Evolutionary conservation across 2,113 vertebrate species (phyloP).

Genomic region (Leucoraja erinaceus): DNA sequence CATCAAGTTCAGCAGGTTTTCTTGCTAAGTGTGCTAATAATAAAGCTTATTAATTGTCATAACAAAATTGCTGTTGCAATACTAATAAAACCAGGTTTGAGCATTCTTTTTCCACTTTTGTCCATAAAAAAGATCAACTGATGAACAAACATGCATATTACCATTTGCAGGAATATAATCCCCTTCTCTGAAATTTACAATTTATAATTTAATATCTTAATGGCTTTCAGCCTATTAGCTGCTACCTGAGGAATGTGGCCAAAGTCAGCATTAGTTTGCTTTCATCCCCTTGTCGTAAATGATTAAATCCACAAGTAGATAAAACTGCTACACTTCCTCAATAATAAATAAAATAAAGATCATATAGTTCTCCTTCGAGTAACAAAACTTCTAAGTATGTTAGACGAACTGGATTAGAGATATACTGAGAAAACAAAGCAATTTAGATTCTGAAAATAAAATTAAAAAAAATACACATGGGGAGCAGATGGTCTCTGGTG

Average conservation of each 20-base stretch:
- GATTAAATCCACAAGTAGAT: not conserved
- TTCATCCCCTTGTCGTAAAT: not conserved
- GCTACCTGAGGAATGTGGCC: not conserved
- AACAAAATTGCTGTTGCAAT: too few species aligned
- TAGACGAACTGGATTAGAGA: too few species aligned
- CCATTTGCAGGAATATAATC: not conserved
- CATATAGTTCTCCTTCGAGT: not conserved
- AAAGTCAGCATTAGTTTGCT: not conserved
- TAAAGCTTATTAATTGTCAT: too few species aligned
- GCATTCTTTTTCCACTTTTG: not conserved
- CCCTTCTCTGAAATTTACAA: not conserved
- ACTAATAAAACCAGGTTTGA: too few species aligned
- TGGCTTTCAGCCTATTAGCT: not conserved
- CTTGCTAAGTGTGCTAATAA: too few species aligned
- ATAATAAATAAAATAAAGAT: not conserved
- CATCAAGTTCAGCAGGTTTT: too few species aligned
- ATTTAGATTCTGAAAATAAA: not conserved
- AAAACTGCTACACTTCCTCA: not conserved
- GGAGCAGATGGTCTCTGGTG: too few species aligned
- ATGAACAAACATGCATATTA: not conserved
- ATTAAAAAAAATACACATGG: too few species aligned
- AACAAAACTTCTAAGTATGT: not conserved
- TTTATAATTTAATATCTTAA: not conserved
- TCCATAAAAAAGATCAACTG: not conserved
- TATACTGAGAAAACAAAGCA: not conserved